Evolutionary conservation across 2,113 vertebrate species (phyloP).

Genomic region (Nyctereutes procyonoides): DNA sequence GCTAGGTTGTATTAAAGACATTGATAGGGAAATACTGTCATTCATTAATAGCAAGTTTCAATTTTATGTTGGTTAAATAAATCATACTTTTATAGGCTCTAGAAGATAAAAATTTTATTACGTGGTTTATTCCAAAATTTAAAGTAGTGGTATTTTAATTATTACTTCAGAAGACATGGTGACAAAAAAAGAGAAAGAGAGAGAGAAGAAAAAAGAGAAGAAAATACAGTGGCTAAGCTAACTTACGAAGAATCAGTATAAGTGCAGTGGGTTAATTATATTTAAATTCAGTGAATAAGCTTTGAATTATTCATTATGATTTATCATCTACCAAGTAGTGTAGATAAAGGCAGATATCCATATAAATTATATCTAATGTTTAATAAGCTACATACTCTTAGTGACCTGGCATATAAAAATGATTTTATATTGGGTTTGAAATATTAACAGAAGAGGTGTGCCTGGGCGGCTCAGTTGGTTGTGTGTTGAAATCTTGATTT

Average conservation of each 20-base stretch:
- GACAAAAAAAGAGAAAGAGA: background rate
- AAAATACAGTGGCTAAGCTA: background rate
- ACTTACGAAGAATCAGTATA: conserved; percentile 1
- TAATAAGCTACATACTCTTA: background rate
- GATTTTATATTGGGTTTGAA: conserved; percentile 29
- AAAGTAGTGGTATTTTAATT: conserved; percentile 47
- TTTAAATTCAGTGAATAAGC: background rate
- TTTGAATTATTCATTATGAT: conserved; percentile 11
- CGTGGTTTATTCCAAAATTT: conserved; percentile 2
- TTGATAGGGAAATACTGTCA: background rate
- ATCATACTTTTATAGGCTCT: background rate
- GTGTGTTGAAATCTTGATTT: background rate
- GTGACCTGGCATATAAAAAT: background rate
- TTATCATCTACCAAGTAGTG: background rate
- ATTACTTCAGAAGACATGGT: background rate
- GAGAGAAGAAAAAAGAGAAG: background rate
- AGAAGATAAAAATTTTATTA: background rate
- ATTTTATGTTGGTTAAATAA: background rate
- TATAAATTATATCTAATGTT: background rate
- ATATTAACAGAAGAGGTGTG: background rate
- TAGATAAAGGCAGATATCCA: conserved; percentile 22
- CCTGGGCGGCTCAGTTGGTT: background rate
- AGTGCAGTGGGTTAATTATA: background rate
- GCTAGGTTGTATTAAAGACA: background rate
- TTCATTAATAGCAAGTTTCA: background rate